A percentile compares a stretch with the other conserved stretches of the same genome.
Evolutionary conservation across 2,113 vertebrate species (phyloP).

Genomic region (Leptobrachium leishanense): DNA sequence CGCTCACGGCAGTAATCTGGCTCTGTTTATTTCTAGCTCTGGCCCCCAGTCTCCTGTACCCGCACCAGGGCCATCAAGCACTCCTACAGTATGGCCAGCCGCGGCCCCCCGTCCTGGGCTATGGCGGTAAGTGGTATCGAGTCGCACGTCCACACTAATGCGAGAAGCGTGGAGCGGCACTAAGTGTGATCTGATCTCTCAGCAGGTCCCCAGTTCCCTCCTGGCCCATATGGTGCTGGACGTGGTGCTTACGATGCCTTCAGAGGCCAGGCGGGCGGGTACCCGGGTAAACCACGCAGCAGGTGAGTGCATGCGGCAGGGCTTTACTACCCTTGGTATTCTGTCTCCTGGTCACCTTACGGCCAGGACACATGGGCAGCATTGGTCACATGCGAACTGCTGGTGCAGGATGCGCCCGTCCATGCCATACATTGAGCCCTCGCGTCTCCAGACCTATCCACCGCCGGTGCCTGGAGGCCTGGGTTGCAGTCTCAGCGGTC

Average conservation of each 20-base stretch:
- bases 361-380: too few relatives aligned
- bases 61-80: conserved; percentile 82
- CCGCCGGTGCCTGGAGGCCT: too few relatives aligned
- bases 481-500: too few relatives aligned
- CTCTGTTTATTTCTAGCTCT: conserved; percentile 53
- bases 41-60: conserved; percentile 78
- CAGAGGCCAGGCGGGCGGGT: conserved; percentile 81
- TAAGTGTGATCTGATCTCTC: conserved; percentile 8
- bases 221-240: conserved; percentile 81
- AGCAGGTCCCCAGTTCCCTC: conserved; percentile 82
- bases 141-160: background rate
- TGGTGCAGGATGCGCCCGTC: too few relatives aligned
- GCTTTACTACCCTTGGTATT: background rate
- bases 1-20: too few relatives aligned
- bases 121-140: conserved; percentile 68
- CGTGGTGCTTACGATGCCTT: conserved; percentile 88
- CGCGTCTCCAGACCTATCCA: too few relatives aligned
- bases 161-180: background rate
- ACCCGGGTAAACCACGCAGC: conserved; percentile 86
- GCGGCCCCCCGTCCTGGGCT: conserved; percentile 85
- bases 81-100: conserved; percentile 85
- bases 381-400: too few relatives aligned
- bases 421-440: too few relatives aligned
- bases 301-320: conserved; percentile 64
- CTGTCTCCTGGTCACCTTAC: background rate